These are phyloP conservation scores for Tapirus terrestris DNA, from an alignment of 2,113 vertebrate species.

Conservation along the genomic window DNA sequence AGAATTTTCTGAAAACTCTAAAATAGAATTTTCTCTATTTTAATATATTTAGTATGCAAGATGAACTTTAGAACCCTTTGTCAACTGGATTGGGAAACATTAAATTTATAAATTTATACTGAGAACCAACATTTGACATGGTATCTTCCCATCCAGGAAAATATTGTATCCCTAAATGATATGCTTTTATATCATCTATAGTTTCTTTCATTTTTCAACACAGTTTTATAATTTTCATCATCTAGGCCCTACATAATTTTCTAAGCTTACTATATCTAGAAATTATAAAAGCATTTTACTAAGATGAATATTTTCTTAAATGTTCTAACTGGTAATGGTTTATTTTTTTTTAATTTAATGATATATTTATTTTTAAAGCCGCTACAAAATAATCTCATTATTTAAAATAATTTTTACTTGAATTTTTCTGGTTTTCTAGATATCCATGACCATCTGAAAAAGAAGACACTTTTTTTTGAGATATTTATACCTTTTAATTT, in stretches of 20 bases:
- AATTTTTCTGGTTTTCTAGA: background rate
- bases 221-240: background rate
- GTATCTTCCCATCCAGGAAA: background rate
- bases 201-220: background rate
- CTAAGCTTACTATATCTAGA: background rate
- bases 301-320: background rate
- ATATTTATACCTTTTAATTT: background rate
- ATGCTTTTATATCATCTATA: background rate
- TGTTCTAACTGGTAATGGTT: background rate
- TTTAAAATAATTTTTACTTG: conserved; percentile 9
- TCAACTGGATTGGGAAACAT: background rate
- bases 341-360: background rate
- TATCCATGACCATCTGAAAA: background rate
- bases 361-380: background rate
- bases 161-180: background rate
- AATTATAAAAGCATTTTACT: background rate
- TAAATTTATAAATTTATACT: background rate
- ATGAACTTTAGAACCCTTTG: background rate
- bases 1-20: background rate
- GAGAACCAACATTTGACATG: background rate
- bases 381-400: background rate
- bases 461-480: background rate
- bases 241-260: background rate
- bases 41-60: background rate
- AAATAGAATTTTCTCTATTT: background rate